Evolutionary conservation across 2,888 invertebrate genomes (phyloP), one percentile per base, ranked within the genome.

Genomic region (Tenthredo amoena): DNA sequence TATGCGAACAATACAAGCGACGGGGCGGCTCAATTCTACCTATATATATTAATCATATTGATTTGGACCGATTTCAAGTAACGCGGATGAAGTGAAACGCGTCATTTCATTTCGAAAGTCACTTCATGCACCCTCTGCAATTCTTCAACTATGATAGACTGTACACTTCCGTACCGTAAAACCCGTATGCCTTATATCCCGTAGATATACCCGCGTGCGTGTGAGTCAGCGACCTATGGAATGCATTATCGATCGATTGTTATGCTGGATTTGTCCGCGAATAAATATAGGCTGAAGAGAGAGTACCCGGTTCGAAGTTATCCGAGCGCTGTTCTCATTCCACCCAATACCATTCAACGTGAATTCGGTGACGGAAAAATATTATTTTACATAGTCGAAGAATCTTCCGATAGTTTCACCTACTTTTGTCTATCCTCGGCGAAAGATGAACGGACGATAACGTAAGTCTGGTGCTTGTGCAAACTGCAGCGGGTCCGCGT

Each of bases 31-130:
- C 55, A 10, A 62, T 62, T 62, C 12, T 58, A 26, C 21, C 9
- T 26, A 2, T 58, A n/a, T n/a, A n/a, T n/a, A n/a, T n/a, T n/a
- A 5, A 4, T 26, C 62, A 62, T 26, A 26, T 62, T 62, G 62
- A 62, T 62, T 62, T 21, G 0, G 26, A 62, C 2, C 40, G 40
- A 72, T 72, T 72, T 55, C 2, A 47, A 15, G 12, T 55, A n/a
- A 55, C 34, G 34, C n/a, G 37, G 9, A 72, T 21, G n/a, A 72
- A 72, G 71, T 72, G 37, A 37, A 72, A 72, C 71, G 62, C 0
- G 5, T 58, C n/a, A 31, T 68, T 68, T 34, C 12, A n/a, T 72
- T 72, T 72, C 71, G 71, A 72, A 72, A 72, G 71, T 72, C 40
- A 62, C 21, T 34, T 72, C 71, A n/a, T n/a, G n/a, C n/a, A n/a